Evolutionary conservation across 2,888 invertebrate species (phyloP).

Genomic region (Lysandra coridon): DNA sequence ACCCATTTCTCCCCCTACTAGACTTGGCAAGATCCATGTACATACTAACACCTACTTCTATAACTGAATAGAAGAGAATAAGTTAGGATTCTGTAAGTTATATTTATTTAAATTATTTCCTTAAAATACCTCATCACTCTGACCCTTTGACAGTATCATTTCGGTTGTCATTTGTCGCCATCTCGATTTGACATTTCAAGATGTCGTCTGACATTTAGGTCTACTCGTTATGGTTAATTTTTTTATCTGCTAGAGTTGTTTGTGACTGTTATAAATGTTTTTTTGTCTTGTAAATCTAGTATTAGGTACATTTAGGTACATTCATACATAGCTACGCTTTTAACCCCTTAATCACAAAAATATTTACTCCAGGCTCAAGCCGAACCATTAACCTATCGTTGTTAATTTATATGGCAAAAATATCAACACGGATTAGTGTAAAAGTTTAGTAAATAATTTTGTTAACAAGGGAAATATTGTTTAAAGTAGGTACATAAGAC

Average conservation of each 20-base stretch:
- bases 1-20: slow-evolving; percentile 24
- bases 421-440: background rate
- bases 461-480: background rate
- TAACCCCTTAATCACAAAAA: background rate
- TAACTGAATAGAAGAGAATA: slow-evolving; percentile 22
- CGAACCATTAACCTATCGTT: too few species aligned
- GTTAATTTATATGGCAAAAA: background rate
- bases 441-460: background rate
- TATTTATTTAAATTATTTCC: background rate
- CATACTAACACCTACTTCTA: slow-evolving; percentile 24
- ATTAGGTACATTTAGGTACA: background rate
- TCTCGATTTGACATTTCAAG: slow-evolving; percentile 9
- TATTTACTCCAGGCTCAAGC: background rate
- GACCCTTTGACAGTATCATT: background rate
- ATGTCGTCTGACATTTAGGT: slow-evolving; percentile 11
- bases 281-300: background rate
- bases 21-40: slow-evolving; percentile 20
- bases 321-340: background rate
- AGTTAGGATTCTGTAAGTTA: slow-evolving; percentile 1
- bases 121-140: background rate
- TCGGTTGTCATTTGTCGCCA: background rate
- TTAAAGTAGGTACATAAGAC: background rate
- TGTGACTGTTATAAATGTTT: background rate
- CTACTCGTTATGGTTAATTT: background rate
- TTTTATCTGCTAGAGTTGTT: background rate